phyloP scores from a whole-genome alignment of 2,113 vertebrate species.

The Pedionomus torquatus region DNA sequence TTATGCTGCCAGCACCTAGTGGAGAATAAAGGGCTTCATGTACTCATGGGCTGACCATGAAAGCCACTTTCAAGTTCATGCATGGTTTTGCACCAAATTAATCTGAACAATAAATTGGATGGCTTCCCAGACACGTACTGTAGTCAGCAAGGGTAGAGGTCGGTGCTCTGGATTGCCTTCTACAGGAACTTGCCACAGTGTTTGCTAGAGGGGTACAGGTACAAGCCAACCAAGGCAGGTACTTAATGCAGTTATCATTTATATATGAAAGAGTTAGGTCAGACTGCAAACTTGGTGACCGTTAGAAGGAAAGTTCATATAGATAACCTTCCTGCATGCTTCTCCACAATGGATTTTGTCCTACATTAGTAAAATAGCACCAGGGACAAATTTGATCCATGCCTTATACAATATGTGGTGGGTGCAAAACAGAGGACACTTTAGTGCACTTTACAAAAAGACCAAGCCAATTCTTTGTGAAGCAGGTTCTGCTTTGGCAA shows the following conservation, averaged over 20 bases:
- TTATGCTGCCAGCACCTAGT: background rate
- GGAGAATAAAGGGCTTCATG: background rate
- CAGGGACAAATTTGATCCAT: background rate
- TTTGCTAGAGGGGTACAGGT: background rate
- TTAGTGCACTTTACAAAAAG: background rate
- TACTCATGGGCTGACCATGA: background rate
- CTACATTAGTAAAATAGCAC: background rate
- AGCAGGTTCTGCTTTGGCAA: background rate
- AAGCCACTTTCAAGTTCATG: background rate
- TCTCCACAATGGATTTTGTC: background rate
- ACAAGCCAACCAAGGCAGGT: background rate
- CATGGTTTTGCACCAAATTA: fast-evolving
- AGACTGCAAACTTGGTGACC: background rate
- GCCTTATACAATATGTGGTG: background rate
- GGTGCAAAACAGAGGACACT: background rate
- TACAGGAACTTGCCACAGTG: background rate
- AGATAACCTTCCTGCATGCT: background rate
- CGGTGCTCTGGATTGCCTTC: background rate
- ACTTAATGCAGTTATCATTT: background rate
- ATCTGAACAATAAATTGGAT: background rate
- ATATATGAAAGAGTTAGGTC: background rate
- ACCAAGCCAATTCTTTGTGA: background rate
- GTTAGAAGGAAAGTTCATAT: background rate
- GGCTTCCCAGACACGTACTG: background rate
- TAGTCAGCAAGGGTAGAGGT: background rate